These are phyloP conservation scores for Syrista parreyssii DNA, from an alignment of 2,888 invertebrate species.

Conservation along the genomic window DNA sequence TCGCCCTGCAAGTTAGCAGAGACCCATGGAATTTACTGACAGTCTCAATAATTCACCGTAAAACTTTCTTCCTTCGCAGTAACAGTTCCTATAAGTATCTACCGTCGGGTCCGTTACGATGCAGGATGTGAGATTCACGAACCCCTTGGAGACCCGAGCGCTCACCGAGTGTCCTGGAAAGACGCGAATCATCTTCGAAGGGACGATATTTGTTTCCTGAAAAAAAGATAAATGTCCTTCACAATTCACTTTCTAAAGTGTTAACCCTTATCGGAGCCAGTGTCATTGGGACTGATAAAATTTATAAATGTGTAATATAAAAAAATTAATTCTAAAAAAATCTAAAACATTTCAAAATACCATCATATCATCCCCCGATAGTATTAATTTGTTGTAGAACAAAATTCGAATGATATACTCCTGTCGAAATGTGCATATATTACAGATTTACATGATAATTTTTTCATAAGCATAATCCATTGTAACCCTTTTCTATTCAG, in stretches of 20 bases:
- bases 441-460: not conserved
- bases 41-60: not conserved
- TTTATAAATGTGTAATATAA: not conserved
- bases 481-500: not conserved
- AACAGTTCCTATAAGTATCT: not conserved
- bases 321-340: not conserved
- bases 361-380: not conserved
- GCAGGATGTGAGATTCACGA: conserved; percentile 25
- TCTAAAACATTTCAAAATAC: not conserved
- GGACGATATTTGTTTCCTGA: conserved; percentile 9
- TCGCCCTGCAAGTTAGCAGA: not conserved
- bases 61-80: not conserved
- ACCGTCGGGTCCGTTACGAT: conserved; percentile 10
- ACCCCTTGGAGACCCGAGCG: conserved; percentile 11
- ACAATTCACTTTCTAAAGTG: not conserved
- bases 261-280: not conserved
- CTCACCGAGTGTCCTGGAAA: conserved; percentile 24
- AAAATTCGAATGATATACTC: not conserved
- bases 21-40: not conserved
- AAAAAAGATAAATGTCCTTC: not conserved
- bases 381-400: not conserved
- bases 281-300: not conserved
- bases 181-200: conserved; percentile 15
- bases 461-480: not conserved
- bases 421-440: not conserved